Conservation (phyloP, 2,888 invertebrate species). For the Vanessa cardui region DNA sequence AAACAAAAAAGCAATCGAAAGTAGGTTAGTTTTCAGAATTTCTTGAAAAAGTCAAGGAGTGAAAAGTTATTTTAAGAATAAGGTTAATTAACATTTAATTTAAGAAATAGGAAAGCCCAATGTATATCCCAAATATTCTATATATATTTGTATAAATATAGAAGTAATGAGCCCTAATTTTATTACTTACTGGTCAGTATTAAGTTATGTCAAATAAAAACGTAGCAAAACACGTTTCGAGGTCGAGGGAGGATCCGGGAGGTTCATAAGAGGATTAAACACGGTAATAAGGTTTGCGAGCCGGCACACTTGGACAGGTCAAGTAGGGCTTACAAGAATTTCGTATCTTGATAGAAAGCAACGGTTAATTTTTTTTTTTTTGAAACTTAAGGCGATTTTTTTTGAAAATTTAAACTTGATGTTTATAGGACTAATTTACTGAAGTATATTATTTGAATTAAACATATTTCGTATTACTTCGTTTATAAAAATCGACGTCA, state of each 20-base stretch:
- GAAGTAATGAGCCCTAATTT: not conserved
- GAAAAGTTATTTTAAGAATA: too few species aligned
- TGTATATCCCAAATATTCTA: too few species aligned
- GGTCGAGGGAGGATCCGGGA: constrained; percentile 25
- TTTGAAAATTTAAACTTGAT: not conserved
- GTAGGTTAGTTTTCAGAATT: too few species aligned
- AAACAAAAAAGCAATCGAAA: too few species aligned
- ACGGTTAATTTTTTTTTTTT: constrained; percentile 5
- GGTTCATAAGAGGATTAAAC: constrained; percentile 71
- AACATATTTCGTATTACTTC: too few species aligned
- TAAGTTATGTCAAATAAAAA: constrained; percentile 18
- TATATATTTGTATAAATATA: too few species aligned
- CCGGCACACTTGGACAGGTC: constrained; percentile 65
- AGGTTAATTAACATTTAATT: too few species aligned
- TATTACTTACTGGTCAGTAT: not conserved
- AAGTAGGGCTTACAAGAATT: constrained; percentile 62
- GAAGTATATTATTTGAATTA: too few species aligned
- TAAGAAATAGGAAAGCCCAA: too few species aligned
- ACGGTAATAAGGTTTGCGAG: constrained; percentile 71
- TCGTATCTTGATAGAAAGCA: constrained; percentile 30
- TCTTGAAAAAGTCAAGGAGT: too few species aligned
- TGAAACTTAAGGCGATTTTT: not conserved
- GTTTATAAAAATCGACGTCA: too few species aligned
- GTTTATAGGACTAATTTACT: too few species aligned
- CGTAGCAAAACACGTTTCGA: constrained; percentile 29